A percentile compares a stretch with the other conserved stretches of the same genome.
Evolutionary conservation across 2,113 vertebrate species (phyloP).

Genomic region (Agelaius phoeniceus): DNA sequence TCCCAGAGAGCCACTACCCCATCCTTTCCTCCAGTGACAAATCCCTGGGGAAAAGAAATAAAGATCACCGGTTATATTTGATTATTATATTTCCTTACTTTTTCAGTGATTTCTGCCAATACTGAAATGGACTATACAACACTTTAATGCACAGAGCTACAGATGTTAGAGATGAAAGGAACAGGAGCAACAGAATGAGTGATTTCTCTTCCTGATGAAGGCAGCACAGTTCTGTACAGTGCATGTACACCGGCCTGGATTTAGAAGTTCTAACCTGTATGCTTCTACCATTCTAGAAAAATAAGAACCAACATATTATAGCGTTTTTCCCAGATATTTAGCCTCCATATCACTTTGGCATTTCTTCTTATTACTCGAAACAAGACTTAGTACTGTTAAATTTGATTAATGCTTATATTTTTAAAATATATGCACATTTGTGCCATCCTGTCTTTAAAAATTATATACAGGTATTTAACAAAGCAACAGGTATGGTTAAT

Average conservation of each 20-base stretch:
- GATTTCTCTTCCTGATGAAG: neutral
- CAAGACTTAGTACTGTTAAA: neutral
- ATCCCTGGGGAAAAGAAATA: slow-evolving; percentile 78
- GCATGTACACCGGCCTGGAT: neutral
- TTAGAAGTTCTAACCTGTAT: neutral
- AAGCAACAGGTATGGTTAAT: neutral
- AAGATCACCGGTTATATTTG: neutral
- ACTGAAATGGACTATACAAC: neutral
- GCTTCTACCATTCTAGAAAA: neutral
- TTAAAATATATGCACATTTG: neutral
- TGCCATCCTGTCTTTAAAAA: neutral
- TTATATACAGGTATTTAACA: neutral
- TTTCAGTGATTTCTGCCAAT: neutral
- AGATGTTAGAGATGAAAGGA: neutral
- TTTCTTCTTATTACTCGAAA: neutral
- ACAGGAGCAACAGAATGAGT: neutral
- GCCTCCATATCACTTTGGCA: neutral
- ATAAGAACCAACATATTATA: neutral
- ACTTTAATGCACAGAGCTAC: neutral
- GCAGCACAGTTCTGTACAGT: neutral
- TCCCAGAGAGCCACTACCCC: slow-evolving; percentile 97
- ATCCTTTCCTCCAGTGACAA: slow-evolving; percentile 97
- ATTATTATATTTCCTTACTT: neutral
- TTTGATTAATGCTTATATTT: neutral
- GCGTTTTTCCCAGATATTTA: neutral